phyloP scores from a whole-genome alignment of 2,113 vertebrate species.

The Pungitius pungitius region DNA sequence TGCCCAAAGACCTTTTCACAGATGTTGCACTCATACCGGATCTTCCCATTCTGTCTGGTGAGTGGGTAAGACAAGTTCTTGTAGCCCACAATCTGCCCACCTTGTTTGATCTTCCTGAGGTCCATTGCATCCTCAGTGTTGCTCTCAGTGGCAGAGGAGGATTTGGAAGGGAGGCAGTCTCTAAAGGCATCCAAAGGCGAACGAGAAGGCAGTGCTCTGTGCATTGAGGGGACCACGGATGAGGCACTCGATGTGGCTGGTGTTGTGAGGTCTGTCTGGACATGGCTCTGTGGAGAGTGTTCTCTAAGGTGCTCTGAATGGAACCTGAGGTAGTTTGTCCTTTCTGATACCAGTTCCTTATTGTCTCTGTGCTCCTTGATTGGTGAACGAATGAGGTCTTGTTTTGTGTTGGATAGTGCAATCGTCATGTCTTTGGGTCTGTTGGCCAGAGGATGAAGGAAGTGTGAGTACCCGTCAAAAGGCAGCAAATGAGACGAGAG shows the following conservation, averaged over 20 bases:
- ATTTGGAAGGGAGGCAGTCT: conserved; percentile 87
- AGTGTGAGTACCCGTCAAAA: conserved; percentile 56
- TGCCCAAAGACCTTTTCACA: conserved; percentile 95
- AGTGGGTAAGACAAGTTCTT: conserved; percentile 93
- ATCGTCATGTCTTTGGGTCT: conserved; percentile 84
- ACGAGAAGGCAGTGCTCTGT: conserved; percentile 29
- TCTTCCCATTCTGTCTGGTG: conserved; percentile 95
- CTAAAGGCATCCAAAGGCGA: conserved; percentile 79
- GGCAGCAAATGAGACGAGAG: conserved; percentile 53
- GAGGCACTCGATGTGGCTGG: conserved; percentile 42
- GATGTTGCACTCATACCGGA: conserved; percentile 95
- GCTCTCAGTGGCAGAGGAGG: conserved; percentile 85
- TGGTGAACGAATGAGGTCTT: conserved; percentile 53
- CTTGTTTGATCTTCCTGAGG: conserved; percentile 86
- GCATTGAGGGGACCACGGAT: conserved; percentile 36
- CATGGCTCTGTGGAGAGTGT: conserved; percentile 22
- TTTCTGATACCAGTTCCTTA: conserved; percentile 51
- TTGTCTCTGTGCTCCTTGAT: conserved; percentile 44
- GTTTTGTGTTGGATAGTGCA: conserved; percentile 80
- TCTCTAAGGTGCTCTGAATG: conserved; percentile 40
- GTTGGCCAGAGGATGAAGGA: conserved; percentile 42
- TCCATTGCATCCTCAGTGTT: conserved; percentile 83
- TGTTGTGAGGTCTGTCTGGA: conserved; percentile 17
- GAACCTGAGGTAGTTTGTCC: conserved; percentile 68
- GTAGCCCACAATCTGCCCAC: conserved; percentile 84